Percentiles rank a stretch among this genome's conserved stretches.
phyloP scores from a whole-genome alignment of 1,140 invertebrate genomes.

The Drosophila miranda region DNA sequence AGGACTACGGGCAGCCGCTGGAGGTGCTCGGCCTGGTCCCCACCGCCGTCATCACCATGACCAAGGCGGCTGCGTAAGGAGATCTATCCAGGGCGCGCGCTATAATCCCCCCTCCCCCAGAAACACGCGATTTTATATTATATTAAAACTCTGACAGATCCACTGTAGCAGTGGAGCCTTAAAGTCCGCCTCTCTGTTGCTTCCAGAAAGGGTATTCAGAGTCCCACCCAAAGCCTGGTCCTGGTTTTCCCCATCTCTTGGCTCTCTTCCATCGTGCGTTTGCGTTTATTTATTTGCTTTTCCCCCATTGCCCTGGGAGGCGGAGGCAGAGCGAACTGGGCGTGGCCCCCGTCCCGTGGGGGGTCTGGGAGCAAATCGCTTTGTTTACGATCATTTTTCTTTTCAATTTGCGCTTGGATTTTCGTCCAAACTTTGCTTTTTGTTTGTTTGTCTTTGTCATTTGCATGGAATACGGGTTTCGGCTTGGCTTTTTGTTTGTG shows the following conservation, averaged over 20 bases:
- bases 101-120: slow-evolving; percentile 23
- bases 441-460: slow-evolving; percentile 55
- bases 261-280: too few species aligned
- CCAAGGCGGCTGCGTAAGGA: slow-evolving; percentile 58
- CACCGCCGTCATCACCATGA: slow-evolving; percentile 91
- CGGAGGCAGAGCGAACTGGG: slow-evolving; percentile 14
- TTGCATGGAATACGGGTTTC: slow-evolving; percentile 63
- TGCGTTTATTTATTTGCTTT: slow-evolving; percentile 14
- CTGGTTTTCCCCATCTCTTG: too few species aligned
- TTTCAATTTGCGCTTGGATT: slow-evolving; percentile 54
- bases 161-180: too few species aligned
- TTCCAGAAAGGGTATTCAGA: slow-evolving; percentile 5
- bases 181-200: neutral
- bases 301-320: slow-evolving; percentile 3
- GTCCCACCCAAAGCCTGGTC: neutral
- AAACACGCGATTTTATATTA: slow-evolving; percentile 54
- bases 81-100: slow-evolving; percentile 41
- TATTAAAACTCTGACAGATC: slow-evolving; percentile 20
- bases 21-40: slow-evolving; percentile 89
- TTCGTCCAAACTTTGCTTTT: slow-evolving; percentile 31
- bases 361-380: slow-evolving; percentile 23
- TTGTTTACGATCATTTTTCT: slow-evolving; percentile 55
- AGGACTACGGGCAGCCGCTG: slow-evolving; percentile 86
- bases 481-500: slow-evolving; percentile 22
- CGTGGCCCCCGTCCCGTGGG: neutral